phyloP scores from a whole-genome alignment of 1,140 invertebrate genomes.

The Odontomachus brunneus region DNA sequence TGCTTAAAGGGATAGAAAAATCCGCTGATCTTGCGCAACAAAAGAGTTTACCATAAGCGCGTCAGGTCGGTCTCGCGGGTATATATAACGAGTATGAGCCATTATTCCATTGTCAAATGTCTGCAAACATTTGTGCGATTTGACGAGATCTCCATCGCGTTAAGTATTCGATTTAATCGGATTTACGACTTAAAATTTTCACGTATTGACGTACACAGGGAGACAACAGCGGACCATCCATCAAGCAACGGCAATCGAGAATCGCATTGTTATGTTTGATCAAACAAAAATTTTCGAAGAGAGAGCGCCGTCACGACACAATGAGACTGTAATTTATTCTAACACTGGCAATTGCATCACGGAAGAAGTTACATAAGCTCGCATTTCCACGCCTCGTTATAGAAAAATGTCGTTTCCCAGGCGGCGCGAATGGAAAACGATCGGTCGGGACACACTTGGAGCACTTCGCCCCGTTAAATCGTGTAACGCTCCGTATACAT shows the following conservation, averaged over 20 bases:
- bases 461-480: constrained; percentile 48
- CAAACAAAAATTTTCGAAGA: neutral
- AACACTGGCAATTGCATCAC: constrained; percentile 17
- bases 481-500: constrained; percentile 24
- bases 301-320: constrained; percentile 6
- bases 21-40: constrained; percentile 18
- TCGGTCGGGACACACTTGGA: neutral
- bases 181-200: neutral
- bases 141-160: neutral
- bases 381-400: constrained; percentile 42
- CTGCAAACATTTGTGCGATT: neutral
- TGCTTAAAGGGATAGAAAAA: constrained; percentile 23
- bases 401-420: constrained; percentile 27
- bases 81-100: neutral
- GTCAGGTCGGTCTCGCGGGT: neutral
- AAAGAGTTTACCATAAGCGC: neutral
- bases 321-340: constrained; percentile 42
- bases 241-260: neutral
- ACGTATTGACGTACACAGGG: no score
- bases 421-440: constrained; percentile 29
- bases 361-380: constrained; percentile 36
- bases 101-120: constrained; percentile 22
- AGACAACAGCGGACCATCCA: no score
- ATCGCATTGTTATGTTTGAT: neutral
- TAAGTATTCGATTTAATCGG: neutral